Conservation (phyloP, 2,113 vertebrate species). For the Polyodon spathula region DNA sequence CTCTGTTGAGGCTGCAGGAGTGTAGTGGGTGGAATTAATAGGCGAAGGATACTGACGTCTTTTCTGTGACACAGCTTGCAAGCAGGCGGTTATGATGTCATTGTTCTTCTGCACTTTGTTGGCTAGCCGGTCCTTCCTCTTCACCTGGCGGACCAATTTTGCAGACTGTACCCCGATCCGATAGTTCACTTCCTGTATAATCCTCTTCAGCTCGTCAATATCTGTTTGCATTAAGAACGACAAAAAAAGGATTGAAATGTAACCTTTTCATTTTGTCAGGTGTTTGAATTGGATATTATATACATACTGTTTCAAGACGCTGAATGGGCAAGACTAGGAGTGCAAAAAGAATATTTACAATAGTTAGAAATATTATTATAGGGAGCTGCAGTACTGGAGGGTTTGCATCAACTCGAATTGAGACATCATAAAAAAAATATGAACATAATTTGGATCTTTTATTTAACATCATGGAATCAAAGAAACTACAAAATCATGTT, state of each 20-base stretch:
- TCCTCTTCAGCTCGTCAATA: constrained; percentile 58
- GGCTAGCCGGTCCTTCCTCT: constrained; percentile 73
- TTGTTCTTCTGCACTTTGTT: constrained; percentile 84
- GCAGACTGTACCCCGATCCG: constrained; percentile 75
- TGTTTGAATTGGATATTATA: not conserved
- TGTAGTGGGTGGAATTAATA: constrained; percentile 2
- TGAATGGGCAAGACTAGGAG: too few relatives aligned
- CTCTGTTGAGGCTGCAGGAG: too few relatives aligned
- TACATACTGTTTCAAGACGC: too few relatives aligned
- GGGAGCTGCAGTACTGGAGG: too few relatives aligned
- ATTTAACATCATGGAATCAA: too few relatives aligned
- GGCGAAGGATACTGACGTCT: constrained; percentile 64
- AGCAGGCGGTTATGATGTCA: constrained; percentile 83
- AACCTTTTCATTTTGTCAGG: not conserved
- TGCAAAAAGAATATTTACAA: too few relatives aligned
- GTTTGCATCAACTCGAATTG: too few relatives aligned
- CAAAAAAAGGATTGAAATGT: too few relatives aligned
- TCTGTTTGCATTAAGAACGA: constrained; percentile 44
- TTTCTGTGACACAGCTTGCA: constrained; percentile 91
- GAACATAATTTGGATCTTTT: too few relatives aligned
- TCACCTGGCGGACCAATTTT: constrained; percentile 83
- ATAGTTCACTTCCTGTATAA: constrained; percentile 76
- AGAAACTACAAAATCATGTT: too few relatives aligned
- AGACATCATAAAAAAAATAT: too few relatives aligned
- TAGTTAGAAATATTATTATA: too few relatives aligned